A percentile compares a stretch with the other conserved stretches of the same genome.
phyloP scores from a whole-genome alignment of 2,113 vertebrate species.

The Isichthys henryi region DNA sequence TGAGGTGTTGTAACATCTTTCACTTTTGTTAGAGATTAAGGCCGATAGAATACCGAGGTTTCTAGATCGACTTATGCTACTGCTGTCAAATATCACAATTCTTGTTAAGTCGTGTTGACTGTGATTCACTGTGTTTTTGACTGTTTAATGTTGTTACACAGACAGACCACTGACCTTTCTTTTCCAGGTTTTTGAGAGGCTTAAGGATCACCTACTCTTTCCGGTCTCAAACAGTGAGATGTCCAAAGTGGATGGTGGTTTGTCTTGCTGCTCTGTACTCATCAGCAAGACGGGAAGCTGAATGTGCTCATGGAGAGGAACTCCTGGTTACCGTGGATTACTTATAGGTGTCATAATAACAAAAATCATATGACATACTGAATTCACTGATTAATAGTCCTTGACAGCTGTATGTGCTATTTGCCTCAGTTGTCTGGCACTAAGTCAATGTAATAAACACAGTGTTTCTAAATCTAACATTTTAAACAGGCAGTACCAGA shows the following conservation, averaged over 20 bases:
- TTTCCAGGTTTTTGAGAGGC: conserved; percentile 83
- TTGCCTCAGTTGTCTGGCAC: background rate
- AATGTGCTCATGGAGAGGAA: conserved; percentile 40
- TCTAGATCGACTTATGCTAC: background rate
- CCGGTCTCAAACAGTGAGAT: conserved; percentile 74
- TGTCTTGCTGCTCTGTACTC: conserved; percentile 84
- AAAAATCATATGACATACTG: background rate
- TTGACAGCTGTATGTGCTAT: background rate
- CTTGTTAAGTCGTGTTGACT: background rate
- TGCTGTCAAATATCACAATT: conserved; percentile 18
- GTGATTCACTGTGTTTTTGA: background rate
- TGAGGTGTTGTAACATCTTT: conserved; percentile 48
- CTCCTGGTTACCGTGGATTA: background rate
- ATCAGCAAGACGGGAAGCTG: conserved; percentile 79
- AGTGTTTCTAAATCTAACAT: background rate
- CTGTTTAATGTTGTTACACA: background rate
- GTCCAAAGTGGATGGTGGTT: conserved; percentile 78
- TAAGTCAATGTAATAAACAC: background rate
- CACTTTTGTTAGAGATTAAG: conserved; percentile 19
- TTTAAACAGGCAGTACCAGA: background rate
- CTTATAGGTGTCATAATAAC: background rate
- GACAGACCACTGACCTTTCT: background rate
- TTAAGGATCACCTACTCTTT: conserved; percentile 92
- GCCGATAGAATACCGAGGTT: conserved; percentile 23
- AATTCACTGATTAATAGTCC: background rate